These are phyloP conservation scores for Condylostylus longicornis DNA, from an alignment of 1,140 invertebrate genomes.

Conservation along the genomic window DNA sequence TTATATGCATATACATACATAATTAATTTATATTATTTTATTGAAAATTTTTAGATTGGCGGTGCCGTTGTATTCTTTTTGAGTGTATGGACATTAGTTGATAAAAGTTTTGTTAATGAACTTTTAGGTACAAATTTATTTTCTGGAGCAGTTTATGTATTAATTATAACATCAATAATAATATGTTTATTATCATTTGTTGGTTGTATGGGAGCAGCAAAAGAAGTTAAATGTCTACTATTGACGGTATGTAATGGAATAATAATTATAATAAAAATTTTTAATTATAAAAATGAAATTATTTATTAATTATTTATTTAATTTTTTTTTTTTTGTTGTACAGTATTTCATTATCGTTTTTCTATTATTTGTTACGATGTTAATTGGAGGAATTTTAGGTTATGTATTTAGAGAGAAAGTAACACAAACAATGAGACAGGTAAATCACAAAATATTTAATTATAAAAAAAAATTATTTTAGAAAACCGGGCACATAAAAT, in stretches of 20 bases:
- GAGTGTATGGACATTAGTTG: slow-evolving; percentile 65
- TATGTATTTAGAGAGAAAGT: slow-evolving; percentile 76
- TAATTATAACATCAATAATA: slow-evolving; percentile 61
- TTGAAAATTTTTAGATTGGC: slow-evolving; percentile 46
- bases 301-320: background rate
- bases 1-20: background rate
- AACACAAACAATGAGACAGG: slow-evolving; percentile 46
- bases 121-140: slow-evolving; percentile 70
- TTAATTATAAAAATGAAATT: background rate
- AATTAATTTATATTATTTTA: background rate
- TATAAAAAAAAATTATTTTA: no score
- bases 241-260: slow-evolving; percentile 48
- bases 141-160: slow-evolving; percentile 62
- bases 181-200: slow-evolving; percentile 66
- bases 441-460: slow-evolving; percentile 4
- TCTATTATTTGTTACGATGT: slow-evolving; percentile 70
- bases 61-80: slow-evolving; percentile 58
- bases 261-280: background rate
- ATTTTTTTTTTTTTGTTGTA: slow-evolving; percentile 28
- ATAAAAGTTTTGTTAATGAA: slow-evolving; percentile 67
- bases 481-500: no score
- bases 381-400: slow-evolving; percentile 74
- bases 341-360: slow-evolving; percentile 79
- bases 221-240: slow-evolving; percentile 78
- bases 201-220: slow-evolving; percentile 71